Evolutionary conservation across 2,113 vertebrate species (phyloP), one percentile per base, ranked within the genome.

Genomic region (Trogon melanurus): DNA sequence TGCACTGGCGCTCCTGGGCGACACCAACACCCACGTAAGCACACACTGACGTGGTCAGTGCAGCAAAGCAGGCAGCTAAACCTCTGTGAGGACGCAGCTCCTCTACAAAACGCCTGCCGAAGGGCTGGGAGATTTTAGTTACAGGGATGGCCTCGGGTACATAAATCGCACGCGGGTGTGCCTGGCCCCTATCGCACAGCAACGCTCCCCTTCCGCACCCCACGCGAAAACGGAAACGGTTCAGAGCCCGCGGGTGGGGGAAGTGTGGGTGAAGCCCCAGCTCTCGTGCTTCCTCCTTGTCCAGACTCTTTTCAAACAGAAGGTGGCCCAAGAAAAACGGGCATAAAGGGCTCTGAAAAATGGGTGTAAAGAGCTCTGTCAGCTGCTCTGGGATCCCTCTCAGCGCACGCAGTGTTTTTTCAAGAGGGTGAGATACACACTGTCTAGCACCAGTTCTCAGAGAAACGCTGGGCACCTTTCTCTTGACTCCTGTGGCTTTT

Each of bases 11-110:
- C 45, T 44, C 45, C 60, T 9, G 32, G 54, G 18, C 0, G 8
- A 23, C 65, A 32, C 26, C 18, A 60, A 3, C 38, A 10, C 6
- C 29, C 23, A 5, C 6, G 3, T 0, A 22, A 13, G 34, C 29
- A 0, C 0, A 9, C 3, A 0, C 2, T 3, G 62, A 10, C 3
- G 0, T 0, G 30, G 57, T 36, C 44, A 45, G 91, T 20, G 6
- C 36, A 25, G 47, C 66, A 36, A 16, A 26, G 88, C 38, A 8
- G n/a, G 16, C 21, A 8, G 22, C 26, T 1, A 50, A 54, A 22
- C 21, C 45, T 41, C 41, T 5, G 51, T 4, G 18, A 41, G 50
- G 47, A 27, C 23, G 12, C 20, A 7, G 16, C 1, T 36, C 22
- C 73, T 34, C 45, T 13, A 8, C 18, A 4, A 32, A 71, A 5